Conservation (phyloP, 2,113 vertebrate species). For the Chunga burmeisteri region DNA sequence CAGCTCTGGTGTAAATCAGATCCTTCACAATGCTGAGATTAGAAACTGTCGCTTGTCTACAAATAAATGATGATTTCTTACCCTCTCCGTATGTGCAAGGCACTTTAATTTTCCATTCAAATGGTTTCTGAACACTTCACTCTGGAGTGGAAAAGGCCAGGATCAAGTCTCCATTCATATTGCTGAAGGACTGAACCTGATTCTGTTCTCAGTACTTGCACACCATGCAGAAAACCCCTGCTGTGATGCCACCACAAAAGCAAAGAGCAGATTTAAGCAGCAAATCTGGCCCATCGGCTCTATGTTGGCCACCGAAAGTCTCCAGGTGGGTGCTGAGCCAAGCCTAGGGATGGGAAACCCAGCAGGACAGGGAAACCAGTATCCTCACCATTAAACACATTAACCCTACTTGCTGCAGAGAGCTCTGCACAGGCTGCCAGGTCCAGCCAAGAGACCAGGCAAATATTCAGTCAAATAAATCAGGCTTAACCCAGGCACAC, state of each 20-base stretch:
- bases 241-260: not conserved
- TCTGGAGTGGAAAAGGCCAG: not conserved
- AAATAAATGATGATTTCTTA: slow-evolving; percentile 25
- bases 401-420: not conserved
- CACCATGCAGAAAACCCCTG: not conserved
- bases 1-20: slow-evolving; percentile 50
- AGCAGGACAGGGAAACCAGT: not conserved
- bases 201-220: not conserved
- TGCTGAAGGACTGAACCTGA: not conserved
- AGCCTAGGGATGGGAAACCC: not conserved
- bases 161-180: not conserved
- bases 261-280: not conserved
- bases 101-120: slow-evolving; percentile 22
- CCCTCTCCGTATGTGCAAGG: not conserved
- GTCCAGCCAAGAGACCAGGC: not conserved
- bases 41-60: slow-evolving; percentile 12
- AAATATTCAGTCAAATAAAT: not conserved
- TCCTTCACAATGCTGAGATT: slow-evolving; percentile 34
- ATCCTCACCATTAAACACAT: not conserved
- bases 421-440: not conserved
- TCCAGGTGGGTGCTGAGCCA: not conserved
- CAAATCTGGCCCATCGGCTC: not conserved
- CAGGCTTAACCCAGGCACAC: not conserved
- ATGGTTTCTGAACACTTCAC: not conserved
- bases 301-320: rapidly evolving